Evolutionary conservation across 2,888 invertebrate species (phyloP), one percentile per base, ranked within the genome.

Genomic region (Catonia carolina): DNA sequence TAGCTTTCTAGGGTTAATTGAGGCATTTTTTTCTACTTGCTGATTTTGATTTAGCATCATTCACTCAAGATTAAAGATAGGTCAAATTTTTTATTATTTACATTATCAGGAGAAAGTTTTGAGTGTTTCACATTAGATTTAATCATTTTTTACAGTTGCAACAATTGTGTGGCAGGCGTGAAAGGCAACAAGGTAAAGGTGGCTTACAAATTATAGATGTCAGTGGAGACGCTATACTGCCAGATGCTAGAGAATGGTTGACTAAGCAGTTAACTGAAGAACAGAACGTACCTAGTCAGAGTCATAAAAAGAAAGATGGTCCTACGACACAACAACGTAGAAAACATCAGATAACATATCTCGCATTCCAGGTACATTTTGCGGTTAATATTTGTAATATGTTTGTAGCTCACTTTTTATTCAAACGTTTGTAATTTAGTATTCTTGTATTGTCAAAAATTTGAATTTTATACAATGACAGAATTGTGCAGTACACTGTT

Each of bases 271-370:
- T 90, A 36, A 84, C 87, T 60, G 86, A 89, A 62, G 84, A 80
- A 74, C 80, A 77, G 71, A 72, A 73, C 56, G 64, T 65, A 55
- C 61, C 61, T 53, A 17, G 39, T 17, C 52, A 52, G 39, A 60
- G 60, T 52, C 59, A 76, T 75, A 66, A 73, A 80, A 54, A 69
- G 67, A 71, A 68, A 65, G 69, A 65, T 55, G 73, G 76, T 64
- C 84, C 86, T 1, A 81, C 83, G n/a, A 77, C 76, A 8, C 82
- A 82, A 63, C 88, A 89, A 54, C 82, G 83, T 64, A 79, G 86
- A 64, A 96, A 96, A 72, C 95, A 97, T 78, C 96, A 97, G 77
- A 96, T 97, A 66, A 96, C 95, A 1, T 96, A 94, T 72, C 78
- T 97, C 64, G 96, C 95, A 18, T 86, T 86, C 71, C 83, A 84